These are phyloP conservation scores for Marmota monax DNA, from an alignment of 2,113 vertebrate species.

Conservation along the genomic window DNA sequence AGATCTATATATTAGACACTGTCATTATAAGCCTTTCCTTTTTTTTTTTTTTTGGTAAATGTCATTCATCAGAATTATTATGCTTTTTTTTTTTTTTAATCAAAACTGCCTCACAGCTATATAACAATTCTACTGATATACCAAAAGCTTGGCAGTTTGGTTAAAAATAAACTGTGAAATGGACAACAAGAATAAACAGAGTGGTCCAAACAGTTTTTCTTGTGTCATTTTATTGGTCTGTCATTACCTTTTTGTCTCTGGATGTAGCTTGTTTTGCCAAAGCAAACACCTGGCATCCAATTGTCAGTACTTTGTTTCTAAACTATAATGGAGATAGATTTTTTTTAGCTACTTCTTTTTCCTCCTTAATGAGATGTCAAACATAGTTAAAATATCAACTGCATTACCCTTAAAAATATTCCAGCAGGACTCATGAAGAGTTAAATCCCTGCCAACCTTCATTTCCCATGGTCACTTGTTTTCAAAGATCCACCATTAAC, in stretches of 20 bases:
- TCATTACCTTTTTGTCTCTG: conserved; percentile 81
- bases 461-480: conserved; percentile 91
- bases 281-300: conserved; percentile 77
- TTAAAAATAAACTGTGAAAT: conserved; percentile 76
- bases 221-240: conserved; percentile 81
- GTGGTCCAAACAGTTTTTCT: conserved; percentile 81
- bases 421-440: conserved; percentile 85
- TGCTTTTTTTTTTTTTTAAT: conserved; percentile 54
- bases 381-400: conserved; percentile 84
- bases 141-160: conserved; percentile 63
- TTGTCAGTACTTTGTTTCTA: conserved; percentile 81
- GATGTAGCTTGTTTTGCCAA: conserved; percentile 71
- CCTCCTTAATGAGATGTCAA: conserved; percentile 87
- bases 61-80: conserved; percentile 69
- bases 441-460: conserved; percentile 89
- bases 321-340: conserved; percentile 73
- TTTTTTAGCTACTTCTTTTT: conserved; percentile 80
- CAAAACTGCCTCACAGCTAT: conserved; percentile 38
- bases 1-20: not conserved
- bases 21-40: not conserved
- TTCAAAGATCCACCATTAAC: conserved; percentile 87
- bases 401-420: conserved; percentile 82
- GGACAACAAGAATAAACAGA: conserved; percentile 60
- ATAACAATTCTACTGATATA: conserved; percentile 41
- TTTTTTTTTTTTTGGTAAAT: not conserved